phyloP scores from a whole-genome alignment of 2,113 vertebrate species.

The Cettia cetti region DNA sequence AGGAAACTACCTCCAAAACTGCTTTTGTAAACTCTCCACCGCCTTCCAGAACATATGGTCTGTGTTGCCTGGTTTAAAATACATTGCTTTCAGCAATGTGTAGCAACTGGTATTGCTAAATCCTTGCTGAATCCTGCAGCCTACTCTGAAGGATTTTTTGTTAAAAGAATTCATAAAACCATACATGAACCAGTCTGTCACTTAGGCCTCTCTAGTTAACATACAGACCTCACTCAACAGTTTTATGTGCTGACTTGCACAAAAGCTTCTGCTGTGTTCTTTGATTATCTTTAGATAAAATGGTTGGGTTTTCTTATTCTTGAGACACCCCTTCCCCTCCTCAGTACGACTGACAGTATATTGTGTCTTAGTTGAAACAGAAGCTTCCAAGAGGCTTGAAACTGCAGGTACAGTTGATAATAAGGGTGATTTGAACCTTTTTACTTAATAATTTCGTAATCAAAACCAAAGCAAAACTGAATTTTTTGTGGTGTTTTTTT shows the following conservation, averaged over 20 bases:
- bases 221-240: not conserved
- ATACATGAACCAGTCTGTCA: not conserved
- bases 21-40: not conserved
- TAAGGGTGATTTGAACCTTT: not conserved
- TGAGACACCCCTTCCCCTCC: not conserved
- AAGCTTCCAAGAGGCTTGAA: not conserved
- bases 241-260: not conserved
- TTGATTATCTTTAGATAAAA: not conserved
- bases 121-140: not conserved
- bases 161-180: not conserved
- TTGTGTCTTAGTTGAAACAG: not conserved
- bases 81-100: accelerated
- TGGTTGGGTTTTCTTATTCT: not conserved
- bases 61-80: not conserved
- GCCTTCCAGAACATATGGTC: not conserved
- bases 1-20: not conserved
- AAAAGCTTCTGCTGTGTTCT: not conserved
- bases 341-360: not conserved
- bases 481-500: too few species aligned
- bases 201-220: not conserved
- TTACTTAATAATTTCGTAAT: not conserved
- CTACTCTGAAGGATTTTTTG: not conserved
- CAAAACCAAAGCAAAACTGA: not conserved
- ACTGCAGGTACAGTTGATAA: not conserved
- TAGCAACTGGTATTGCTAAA: not conserved